Base-by-base conservation (phyloP, 2,888 invertebrate genomes). In the Tigriopus californicus region DNA sequence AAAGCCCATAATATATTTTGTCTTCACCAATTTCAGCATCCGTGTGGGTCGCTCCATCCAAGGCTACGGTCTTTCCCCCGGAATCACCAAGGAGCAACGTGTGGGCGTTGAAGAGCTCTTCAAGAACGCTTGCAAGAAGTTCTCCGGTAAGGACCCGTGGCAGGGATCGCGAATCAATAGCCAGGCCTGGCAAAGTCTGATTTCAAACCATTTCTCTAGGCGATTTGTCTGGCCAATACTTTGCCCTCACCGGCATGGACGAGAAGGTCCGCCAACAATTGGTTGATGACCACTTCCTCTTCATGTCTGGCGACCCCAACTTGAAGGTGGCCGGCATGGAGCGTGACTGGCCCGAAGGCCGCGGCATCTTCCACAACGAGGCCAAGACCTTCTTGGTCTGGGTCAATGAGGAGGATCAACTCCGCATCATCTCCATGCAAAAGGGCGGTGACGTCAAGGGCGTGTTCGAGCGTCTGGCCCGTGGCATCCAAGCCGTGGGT, bases 371-470 rank as follows among this genome's bases (percentile, higher is more conserved):
- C 70, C 66, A 66, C 61, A 75, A 75, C 67, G 68, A 70, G 60
- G 66, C 68, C 64, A 74, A 74, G 67, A 73, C 71, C 61, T 75
- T 75, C 71, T 67, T 65, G 46, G 64, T 74, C 62, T 75, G 75
- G 73, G 68, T 70, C 63, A 75, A 74, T 65, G 74, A 75, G 65
- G 74, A 75, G 66, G 74, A 74, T 64, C 75, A 75, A 66, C 68
- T 73, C 64, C 68, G 75, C 54, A 70, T 74, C 65, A 74, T 74
- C 66, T 73, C 73, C 63, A 74, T 74, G 74, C 70, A 74, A 65
- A 69, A 67, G 65, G 75, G 71, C 58, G 71, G 70, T 52, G 68
- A 72, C 64, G 67, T 71, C 47, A 61, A 55, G 55, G 61, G 55
- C 12, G 62, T 62, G 40, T 62, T 62, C 60, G 66, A 67, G 53